A percentile compares a stretch with the other conserved stretches of the same genome.
These are phyloP conservation scores for Polia nebulosa DNA, from an alignment of 2,888 invertebrate species.

Conservation along the genomic window DNA sequence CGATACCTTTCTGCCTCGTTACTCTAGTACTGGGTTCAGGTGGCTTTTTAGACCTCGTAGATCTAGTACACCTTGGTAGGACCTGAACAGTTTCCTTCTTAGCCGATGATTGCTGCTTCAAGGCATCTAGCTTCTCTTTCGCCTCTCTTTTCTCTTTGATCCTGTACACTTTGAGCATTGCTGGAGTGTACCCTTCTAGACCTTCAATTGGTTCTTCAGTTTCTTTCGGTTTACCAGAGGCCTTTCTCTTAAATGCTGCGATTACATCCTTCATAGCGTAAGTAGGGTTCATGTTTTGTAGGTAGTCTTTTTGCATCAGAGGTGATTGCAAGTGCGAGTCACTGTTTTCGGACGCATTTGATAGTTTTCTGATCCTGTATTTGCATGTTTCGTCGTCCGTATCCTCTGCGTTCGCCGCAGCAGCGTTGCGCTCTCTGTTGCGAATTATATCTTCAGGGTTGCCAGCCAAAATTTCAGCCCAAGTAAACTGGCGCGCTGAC, in stretches of 20 bases:
- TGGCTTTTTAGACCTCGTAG: slow-evolving; percentile 68
- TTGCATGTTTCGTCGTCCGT: slow-evolving; percentile 84
- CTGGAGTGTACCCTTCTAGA: slow-evolving; percentile 89
- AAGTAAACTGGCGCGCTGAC: slow-evolving; percentile 91
- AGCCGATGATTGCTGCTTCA: slow-evolving; percentile 70
- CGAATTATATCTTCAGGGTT: slow-evolving; percentile 92
- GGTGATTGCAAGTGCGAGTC: slow-evolving; percentile 82
- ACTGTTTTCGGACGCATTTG: slow-evolving; percentile 82
- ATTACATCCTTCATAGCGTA: slow-evolving; percentile 94
- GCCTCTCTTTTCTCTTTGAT: slow-evolving; percentile 87
- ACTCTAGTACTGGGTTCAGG: slow-evolving; percentile 59
- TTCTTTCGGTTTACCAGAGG: slow-evolving; percentile 79
- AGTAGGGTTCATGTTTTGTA: slow-evolving; percentile 92
- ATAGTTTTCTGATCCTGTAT: slow-evolving; percentile 86
- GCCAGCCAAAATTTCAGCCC: slow-evolving; percentile 92
- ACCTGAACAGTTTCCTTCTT: slow-evolving; percentile 69
- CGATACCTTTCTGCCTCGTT: slow-evolving; percentile 70
- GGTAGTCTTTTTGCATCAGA: slow-evolving; percentile 85
- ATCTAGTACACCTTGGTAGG: slow-evolving; percentile 76
- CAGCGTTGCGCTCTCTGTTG: slow-evolving; percentile 81
- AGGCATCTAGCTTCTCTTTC: slow-evolving; percentile 79
- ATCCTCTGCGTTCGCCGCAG: slow-evolving; percentile 67
- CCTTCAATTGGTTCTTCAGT: slow-evolving; percentile 71
- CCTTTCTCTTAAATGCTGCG: slow-evolving; percentile 91
- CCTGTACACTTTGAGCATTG: slow-evolving; percentile 89